Evolutionary conservation across 2,113 vertebrate species (phyloP).

Genomic region (Propithecus coquereli): DNA sequence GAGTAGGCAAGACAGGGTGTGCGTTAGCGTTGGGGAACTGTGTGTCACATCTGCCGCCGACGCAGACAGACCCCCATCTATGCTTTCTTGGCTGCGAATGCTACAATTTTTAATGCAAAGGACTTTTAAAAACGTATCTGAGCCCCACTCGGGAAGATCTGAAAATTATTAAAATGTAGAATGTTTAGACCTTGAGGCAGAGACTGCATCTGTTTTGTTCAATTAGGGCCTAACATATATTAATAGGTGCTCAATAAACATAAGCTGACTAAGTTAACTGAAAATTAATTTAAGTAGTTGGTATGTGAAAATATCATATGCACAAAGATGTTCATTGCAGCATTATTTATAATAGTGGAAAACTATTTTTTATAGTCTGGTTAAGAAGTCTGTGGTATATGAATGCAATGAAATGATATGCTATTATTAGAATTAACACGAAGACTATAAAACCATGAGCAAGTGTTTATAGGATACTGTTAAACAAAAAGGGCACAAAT

Average conservation of each 20-base stretch:
- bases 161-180: not conserved
- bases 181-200: not conserved
- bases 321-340: not conserved
- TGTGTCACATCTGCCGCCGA: not conserved
- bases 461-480: not conserved
- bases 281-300: not conserved
- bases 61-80: not conserved
- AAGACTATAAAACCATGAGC: not conserved
- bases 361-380: not conserved
- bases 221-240: not conserved
- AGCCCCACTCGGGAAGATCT: not conserved
- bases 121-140: not conserved
- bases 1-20: not conserved
- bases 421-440: not conserved
- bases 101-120: not conserved
- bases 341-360: not conserved
- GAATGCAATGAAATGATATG: not conserved
- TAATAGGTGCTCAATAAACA: not conserved
- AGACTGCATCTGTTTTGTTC: not conserved
- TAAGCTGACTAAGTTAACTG: not conserved
- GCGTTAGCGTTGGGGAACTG: too few species aligned
- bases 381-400: not conserved
- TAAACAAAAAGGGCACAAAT: not conserved
- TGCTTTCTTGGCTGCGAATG: not conserved
- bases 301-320: not conserved